Conservation (phyloP, 2,888 invertebrate species). For the Lymantria dispar region DNA sequence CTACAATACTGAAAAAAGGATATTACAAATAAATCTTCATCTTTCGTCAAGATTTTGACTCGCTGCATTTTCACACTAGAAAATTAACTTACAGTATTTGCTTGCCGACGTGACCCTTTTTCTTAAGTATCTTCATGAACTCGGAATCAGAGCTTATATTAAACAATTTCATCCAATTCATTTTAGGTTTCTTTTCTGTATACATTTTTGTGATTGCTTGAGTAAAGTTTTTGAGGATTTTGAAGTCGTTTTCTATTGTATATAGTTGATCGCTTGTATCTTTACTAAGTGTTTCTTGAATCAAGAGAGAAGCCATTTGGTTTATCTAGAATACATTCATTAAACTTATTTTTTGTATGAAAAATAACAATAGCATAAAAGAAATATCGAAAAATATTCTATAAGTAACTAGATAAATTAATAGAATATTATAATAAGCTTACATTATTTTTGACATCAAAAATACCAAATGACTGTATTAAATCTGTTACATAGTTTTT, state of each 20-base stretch:
- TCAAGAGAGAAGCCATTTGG: conserved; percentile 66
- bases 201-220: conserved; percentile 41
- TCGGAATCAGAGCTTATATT: conserved; percentile 47
- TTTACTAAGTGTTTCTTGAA: conserved; percentile 71
- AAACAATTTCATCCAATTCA: conserved; percentile 55
- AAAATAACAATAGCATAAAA: not conserved
- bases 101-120: conserved; percentile 55
- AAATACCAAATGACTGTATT: conserved; percentile 62
- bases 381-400: not conserved
- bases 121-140: conserved; percentile 47
- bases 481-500: conserved; percentile 63
- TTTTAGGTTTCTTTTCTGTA: conserved; percentile 21
- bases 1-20: conserved; percentile 58
- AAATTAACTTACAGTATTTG: conserved; percentile 65
- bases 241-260: conserved; percentile 57
- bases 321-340: conserved; percentile 57
- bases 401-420: too few relatives aligned
- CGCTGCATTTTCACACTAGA: too few relatives aligned
- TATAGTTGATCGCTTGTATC: conserved; percentile 63
- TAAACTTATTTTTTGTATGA: not conserved
- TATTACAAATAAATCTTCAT: not conserved
- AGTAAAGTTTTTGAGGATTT: conserved; percentile 57
- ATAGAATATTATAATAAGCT: too few relatives aligned
- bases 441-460: conserved; percentile 65
- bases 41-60: too few relatives aligned